Evolutionary conservation across 2,888 invertebrate species (phyloP), one percentile per base, ranked within the genome.

Genomic region (Dryocosmus kuriphilus): DNA sequence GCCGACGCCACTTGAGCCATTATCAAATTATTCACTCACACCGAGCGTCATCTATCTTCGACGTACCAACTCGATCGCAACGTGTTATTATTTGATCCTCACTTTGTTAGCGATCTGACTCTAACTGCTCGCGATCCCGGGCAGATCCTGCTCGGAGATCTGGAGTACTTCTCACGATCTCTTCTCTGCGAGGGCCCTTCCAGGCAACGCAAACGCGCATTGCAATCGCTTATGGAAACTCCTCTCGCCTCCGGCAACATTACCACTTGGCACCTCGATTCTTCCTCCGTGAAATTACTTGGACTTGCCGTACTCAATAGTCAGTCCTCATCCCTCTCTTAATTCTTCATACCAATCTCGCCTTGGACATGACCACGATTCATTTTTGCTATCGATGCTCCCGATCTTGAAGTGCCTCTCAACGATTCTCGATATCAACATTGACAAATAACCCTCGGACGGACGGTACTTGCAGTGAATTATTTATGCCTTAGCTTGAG

Each of bases 41-140:
- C 87, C 87, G 88, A 77, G 85, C 86, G 87, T 88, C 88, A 90
- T 90, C 88, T 87, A 90, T 90, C 90, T 90, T 90, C 88, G 84
- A 83, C 51, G 51, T n/a, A n/a, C 51, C 81, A 85, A 83, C 83
- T 84, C 88, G 88, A 88, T 89, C 89, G 85, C 86, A 90, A 90
- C 90, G 88, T 90, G 89, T 90, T 90, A 90, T 90, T 90, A 90
- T 90, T 90, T 88, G 89, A 90, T 90, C 90, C 89, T 90, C 90
- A 90, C 90, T 90, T 90, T 90, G 90, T 90, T 90, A 90, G 90
- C 88, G 87, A 90, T 90, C 89, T 86, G 85, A 86, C 85, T 86
- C 83, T 86, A 86, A 84, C 85, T 84, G 87, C 88, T 83, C 80
- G 83, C 85, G 82, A 83, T 84, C 82, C 83, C 77, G 82, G 77